Conservation (phyloP, 2,113 vertebrate genomes). For the Pandion haliaetus region DNA sequence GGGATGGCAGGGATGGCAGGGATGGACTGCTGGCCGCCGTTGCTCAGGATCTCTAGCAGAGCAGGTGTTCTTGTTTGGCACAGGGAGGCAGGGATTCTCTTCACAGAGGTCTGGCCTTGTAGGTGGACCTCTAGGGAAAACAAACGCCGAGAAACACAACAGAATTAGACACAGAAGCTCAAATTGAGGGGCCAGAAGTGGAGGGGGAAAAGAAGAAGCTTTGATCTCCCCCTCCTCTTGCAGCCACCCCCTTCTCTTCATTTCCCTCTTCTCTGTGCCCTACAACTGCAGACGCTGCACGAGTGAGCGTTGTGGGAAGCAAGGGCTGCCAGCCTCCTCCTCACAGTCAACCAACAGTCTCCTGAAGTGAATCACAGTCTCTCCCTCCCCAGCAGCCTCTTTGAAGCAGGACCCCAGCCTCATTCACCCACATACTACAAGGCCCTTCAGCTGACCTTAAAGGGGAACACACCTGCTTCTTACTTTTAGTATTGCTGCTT, state of each 20-base stretch:
- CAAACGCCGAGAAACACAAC: background rate
- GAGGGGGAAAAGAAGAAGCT: background rate
- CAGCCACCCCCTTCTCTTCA: fast-evolving
- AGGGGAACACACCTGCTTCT: background rate
- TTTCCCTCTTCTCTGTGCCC: background rate
- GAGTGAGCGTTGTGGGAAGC: background rate
- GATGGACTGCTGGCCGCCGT: background rate
- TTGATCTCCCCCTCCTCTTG: background rate
- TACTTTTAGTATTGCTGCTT: background rate
- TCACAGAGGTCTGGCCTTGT: background rate
- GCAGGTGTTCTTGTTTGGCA: background rate
- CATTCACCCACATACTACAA: background rate
- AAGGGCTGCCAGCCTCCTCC: background rate
- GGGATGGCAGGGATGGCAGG: background rate
- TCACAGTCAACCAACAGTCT: background rate
- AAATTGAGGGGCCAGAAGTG: background rate
- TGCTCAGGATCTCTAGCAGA: background rate
- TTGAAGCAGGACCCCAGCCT: background rate
- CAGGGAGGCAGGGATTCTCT: background rate
- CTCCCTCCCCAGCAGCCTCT: background rate
- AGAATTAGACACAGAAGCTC: background rate
- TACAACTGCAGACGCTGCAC: fast-evolving
- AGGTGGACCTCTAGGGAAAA: background rate
- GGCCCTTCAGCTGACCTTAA: background rate
- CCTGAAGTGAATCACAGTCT: background rate